Evolutionary conservation across 1,140 invertebrate genomes (phyloP).

Genomic region (Trinorchestia longiramus): DNA sequence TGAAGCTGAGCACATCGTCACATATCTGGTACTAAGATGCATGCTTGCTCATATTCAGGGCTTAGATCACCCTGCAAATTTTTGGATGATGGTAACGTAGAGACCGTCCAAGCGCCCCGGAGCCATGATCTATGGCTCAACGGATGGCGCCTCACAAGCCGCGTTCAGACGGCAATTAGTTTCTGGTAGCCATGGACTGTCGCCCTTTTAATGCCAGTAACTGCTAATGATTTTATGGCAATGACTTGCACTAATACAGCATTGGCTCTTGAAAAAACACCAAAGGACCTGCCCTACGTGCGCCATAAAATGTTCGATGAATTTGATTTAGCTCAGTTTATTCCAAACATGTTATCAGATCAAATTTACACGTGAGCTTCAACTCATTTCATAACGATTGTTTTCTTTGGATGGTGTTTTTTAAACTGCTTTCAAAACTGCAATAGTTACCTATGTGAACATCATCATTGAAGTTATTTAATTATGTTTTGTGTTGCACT

Average conservation of each 20-base stretch:
- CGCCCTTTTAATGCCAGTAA: conserved; percentile 30
- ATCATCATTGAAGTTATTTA: not conserved
- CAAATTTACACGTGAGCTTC: not conserved
- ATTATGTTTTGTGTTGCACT: not conserved
- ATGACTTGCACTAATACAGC: conserved; percentile 40
- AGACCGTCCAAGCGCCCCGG: not conserved
- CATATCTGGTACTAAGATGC: not conserved
- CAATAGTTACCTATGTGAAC: not conserved
- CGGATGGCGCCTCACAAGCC: not conserved
- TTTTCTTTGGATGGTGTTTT: not conserved
- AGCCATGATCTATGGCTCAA: conserved; percentile 7
- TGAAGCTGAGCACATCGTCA: too few species aligned
- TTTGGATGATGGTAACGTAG: not conserved
- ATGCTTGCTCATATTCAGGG: not conserved
- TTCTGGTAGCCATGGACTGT: conserved; percentile 52
- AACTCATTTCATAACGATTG: not conserved
- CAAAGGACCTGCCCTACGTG: not conserved
- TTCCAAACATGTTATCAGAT: not conserved
- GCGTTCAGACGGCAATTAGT: conserved; percentile 37
- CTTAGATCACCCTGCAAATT: not conserved
- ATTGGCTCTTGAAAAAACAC: conserved; percentile 14
- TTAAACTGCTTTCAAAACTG: not conserved
- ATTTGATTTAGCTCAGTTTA: not conserved
- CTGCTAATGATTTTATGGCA: conserved; percentile 49
- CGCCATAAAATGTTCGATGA: not conserved